Percentiles rank a stretch among this genome's conserved stretches.
Evolutionary conservation across 2,797 vertebrate genomes (phyloP).

Genomic region (Tenualosa thibaudeaui): DNA sequence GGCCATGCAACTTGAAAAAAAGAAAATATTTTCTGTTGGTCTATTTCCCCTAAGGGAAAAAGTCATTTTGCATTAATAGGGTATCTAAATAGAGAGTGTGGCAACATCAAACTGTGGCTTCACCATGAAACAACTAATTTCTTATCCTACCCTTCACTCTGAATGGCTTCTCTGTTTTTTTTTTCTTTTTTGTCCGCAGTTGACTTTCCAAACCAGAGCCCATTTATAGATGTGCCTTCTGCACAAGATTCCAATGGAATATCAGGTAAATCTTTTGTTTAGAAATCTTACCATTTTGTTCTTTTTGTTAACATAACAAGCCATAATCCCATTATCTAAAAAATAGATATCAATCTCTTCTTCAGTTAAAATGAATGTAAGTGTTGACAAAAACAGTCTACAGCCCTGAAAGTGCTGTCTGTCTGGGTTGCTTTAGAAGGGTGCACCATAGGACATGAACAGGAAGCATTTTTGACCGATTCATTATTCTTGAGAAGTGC

Average conservation of each 20-base stretch:
- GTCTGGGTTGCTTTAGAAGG: constrained; percentile 37
- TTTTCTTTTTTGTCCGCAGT: constrained; percentile 34
- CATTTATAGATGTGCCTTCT: constrained; percentile 62
- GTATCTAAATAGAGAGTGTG: constrained; percentile 59
- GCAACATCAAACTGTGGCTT: constrained; percentile 61
- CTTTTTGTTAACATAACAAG: constrained; percentile 59
- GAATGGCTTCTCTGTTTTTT: constrained; percentile 51
- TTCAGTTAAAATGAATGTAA: constrained; percentile 21
- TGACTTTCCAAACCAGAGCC: constrained; percentile 57
- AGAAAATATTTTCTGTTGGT: constrained; percentile 28
- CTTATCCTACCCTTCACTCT: constrained; percentile 49
- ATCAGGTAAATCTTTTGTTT: constrained; percentile 66
- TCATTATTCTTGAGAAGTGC: constrained; percentile 1
- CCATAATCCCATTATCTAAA: constrained; percentile 65
- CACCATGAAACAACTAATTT: constrained; percentile 59
- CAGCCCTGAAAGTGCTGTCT: constrained; percentile 46
- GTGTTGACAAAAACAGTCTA: constrained; percentile 44
- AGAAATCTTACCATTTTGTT: constrained; percentile 61
- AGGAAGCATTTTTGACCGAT: background rate
- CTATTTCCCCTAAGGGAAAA: background rate
- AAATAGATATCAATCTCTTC: constrained; percentile 64
- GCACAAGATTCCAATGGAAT: constrained; percentile 60
- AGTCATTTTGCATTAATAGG: constrained; percentile 4
- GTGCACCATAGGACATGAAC: background rate
- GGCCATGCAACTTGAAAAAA: constrained; percentile 13